Conservation (phyloP, 2,888 invertebrate species). For the Chaitophorus viminalis region DNA sequence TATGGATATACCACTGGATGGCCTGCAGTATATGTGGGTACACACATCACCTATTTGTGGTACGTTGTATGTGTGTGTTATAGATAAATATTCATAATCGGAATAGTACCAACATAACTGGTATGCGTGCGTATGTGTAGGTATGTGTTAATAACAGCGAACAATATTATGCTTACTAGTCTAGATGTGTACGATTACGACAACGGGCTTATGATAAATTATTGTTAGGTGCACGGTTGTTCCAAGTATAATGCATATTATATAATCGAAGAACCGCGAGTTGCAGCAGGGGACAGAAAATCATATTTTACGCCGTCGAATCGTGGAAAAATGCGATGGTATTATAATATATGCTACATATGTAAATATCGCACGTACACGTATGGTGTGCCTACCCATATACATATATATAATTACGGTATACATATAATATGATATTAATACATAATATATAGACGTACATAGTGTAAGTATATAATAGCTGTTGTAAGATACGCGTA, state of each 20-base stretch:
- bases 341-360: no score
- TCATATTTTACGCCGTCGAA: background rate
- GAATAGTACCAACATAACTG: background rate
- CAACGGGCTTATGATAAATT: conserved; percentile 39
- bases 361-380: no score
- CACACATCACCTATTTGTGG: no score
- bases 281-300: conserved; percentile 2
- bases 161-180: conserved; percentile 27
- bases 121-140: background rate
- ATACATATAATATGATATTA: background rate
- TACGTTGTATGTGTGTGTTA: no score
- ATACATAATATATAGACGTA: no score
- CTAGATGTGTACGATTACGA: conserved; percentile 14
- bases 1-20: no score
- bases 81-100: conserved; percentile 35
- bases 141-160: conserved; percentile 13
- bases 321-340: no score
- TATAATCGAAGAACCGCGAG: background rate
- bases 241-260: background rate
- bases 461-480: no score
- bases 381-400: no score
- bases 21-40: no score
- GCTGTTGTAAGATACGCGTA: no score
- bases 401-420: no score
- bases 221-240: background rate